Base-by-base conservation (phyloP, 2,797 vertebrate species). In the Falco naumanni region DNA sequence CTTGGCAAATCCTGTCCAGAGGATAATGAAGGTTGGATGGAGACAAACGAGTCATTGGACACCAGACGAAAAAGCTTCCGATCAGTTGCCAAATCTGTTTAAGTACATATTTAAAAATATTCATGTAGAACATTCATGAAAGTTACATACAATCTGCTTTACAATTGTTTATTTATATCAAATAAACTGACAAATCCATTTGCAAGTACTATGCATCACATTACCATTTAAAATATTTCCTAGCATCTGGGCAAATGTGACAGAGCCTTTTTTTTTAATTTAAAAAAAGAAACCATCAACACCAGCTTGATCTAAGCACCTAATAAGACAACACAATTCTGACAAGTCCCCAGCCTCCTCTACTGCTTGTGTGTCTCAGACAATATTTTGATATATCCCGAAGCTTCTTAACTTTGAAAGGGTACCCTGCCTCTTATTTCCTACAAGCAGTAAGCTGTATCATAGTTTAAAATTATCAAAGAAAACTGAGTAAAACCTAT, bases 41-140 rank as follows among this genome's bases (percentile, higher is more conserved):
- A 99, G 95, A 99, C 98, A 97, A 99, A 99, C 54, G 99, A 99
- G 97, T 99, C 99, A 37, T 99, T 99, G 97, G 99, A 99, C 95
- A 99, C 98, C 89, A 99, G 98, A 98, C 98, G 99, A 98, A 99
- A 99, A 98, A 99, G 99, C 98, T 99, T 99, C 95, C 98, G 98
- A 95, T 99, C 99, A 21, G 98, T 98, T 83, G 99, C 98, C 98
- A 99, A 97, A 98, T 99, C 99, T 99, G 97, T 93, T 95, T 50
- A 96, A 96, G 93, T 25, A 97, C 61, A 98, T 34, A 98, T 96
- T 97, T 95, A 61, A 79, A 97, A 96, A 96, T 21, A 80, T 79
- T 97, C 51, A 90, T 47, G 26, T 34, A 66, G 48, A 54, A 82
- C 5, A 5, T 41, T 79, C 34, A 72, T 6, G 5, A 43, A 89